Percentiles rank a stretch among this genome's conserved stretches.
phyloP scores from a whole-genome alignment of 2,888 invertebrate genomes.

The Amaurobius ferox region DNA sequence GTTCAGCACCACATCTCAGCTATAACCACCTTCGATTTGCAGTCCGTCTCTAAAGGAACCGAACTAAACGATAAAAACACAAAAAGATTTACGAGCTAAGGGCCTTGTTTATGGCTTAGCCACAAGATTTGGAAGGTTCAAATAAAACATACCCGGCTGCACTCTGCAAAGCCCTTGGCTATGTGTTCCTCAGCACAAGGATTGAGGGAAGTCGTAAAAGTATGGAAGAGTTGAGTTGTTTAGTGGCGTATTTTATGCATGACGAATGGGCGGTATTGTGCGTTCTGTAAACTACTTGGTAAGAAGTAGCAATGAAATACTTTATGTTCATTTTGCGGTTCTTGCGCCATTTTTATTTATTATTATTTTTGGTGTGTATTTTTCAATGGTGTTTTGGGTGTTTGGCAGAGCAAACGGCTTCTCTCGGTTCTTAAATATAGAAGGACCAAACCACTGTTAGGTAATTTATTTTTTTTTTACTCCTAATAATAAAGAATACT shows the following conservation, averaged over 20 bases:
- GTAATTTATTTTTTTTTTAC: too few relatives aligned
- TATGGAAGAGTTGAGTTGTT: slow-evolving; percentile 16
- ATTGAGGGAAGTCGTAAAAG: not conserved
- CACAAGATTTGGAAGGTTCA: not conserved
- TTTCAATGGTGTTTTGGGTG: too few relatives aligned
- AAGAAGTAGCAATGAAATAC: too few relatives aligned
- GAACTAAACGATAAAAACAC: not conserved
- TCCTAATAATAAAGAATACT: too few relatives aligned
- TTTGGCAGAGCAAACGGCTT: too few relatives aligned
- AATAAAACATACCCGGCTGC: slow-evolving; percentile 15
- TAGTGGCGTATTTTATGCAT: slow-evolving; percentile 9
- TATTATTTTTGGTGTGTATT: too few relatives aligned
- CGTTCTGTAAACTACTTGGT: too few relatives aligned
- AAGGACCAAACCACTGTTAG: too few relatives aligned
- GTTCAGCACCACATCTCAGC: not conserved
- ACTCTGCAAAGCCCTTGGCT: not conserved
- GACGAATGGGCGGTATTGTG: not conserved
- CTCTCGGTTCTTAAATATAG: too few relatives aligned
- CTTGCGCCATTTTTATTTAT: too few relatives aligned
- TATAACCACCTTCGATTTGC: not conserved
- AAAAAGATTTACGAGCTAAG: slow-evolving; percentile 24
- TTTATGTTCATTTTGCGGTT: too few relatives aligned
- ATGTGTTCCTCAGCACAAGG: not conserved
- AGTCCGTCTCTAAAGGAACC: not conserved
- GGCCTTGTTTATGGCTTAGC: slow-evolving; percentile 28